Evolutionary conservation across 2,888 invertebrate genomes (phyloP), one percentile per base, ranked within the genome.

Genomic region (Apamea crenata): DNA sequence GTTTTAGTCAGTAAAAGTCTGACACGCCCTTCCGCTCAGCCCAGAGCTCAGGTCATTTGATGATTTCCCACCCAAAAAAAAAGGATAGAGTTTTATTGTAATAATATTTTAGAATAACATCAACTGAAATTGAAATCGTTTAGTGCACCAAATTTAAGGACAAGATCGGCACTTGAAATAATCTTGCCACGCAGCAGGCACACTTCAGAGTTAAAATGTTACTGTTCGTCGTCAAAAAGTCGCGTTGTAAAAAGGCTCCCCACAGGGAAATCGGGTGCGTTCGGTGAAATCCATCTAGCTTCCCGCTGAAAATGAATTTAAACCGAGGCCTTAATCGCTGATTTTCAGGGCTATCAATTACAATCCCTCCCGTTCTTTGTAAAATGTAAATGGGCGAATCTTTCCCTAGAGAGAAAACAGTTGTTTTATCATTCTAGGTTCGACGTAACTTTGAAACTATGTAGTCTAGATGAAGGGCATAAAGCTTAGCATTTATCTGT

Each of bases 311-410:
- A 92, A 91, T 90, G 85, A 90, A 92, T 91, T 90, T 88, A 88
- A 90, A 85, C 78, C 76, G 81, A 79, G 70, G 68, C 81, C 77
- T 84, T 89, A 90, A 91, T 90, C 89, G 88, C 86, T 88, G 88
- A 88, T 85, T 88, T 85, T 87, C 79, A 68, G 80, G 82, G 88
- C 89, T 86, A 93, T 93, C 91, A 91, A 91, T 92, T 92, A 89
- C 87, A 81, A 82, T 86, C 84, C 87, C 89, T 88, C 86, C 88
- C 89, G 80, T 88, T 88, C 87, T 86, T 89, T 89, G 89, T 90
- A 84, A 90, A 92, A 91, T 91, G 91, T 88, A 88, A 92, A 93
- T 91, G 77, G 73, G n/a, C 67, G 70, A 83, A 82, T 77, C 63
- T 68, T 74, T 53, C 72, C 61, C 73, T 7, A 65, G 68, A 36